These are phyloP conservation scores for Teleogryllus oceanicus DNA, from an alignment of 2,888 invertebrate genomes.

Conservation along the genomic window DNA sequence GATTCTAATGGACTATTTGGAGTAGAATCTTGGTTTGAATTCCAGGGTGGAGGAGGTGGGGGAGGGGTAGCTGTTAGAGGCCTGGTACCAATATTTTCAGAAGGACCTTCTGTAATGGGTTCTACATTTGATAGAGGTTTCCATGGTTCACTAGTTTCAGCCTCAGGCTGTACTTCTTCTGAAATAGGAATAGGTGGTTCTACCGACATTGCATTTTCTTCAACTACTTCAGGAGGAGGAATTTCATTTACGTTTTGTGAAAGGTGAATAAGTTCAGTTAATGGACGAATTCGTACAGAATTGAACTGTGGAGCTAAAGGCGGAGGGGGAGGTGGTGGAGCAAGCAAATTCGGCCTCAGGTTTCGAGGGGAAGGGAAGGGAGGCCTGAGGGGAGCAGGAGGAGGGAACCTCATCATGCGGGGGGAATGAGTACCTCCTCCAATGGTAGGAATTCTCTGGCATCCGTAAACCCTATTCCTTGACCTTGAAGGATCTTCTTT, in stretches of 20 bases:
- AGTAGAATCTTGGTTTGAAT: neutral
- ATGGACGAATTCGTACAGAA: neutral
- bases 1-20: neutral
- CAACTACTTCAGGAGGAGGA: neutral
- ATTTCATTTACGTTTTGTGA: neutral
- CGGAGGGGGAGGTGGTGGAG: constrained; percentile 30
- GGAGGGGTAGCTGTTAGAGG: constrained; percentile 29
- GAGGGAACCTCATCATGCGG: constrained; percentile 24
- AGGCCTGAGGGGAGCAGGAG: constrained; percentile 24
- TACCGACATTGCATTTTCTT: neutral
- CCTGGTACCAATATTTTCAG: neutral
- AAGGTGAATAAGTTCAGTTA: neutral
- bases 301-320: constrained; percentile 4
- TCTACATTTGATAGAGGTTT: neutral
- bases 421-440: constrained; percentile 28
- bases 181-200: neutral
- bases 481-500: constrained; percentile 23
- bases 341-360: constrained; percentile 24
- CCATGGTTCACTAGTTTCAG: neutral
- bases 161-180: neutral
- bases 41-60: constrained; percentile 21
- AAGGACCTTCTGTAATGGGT: neutral
- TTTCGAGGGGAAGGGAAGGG: neutral
- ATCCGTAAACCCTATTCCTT: constrained; percentile 25
- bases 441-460: constrained; percentile 33